Conservation (phyloP, 2,888 invertebrate species). For the Coelopa pilipes region DNA sequence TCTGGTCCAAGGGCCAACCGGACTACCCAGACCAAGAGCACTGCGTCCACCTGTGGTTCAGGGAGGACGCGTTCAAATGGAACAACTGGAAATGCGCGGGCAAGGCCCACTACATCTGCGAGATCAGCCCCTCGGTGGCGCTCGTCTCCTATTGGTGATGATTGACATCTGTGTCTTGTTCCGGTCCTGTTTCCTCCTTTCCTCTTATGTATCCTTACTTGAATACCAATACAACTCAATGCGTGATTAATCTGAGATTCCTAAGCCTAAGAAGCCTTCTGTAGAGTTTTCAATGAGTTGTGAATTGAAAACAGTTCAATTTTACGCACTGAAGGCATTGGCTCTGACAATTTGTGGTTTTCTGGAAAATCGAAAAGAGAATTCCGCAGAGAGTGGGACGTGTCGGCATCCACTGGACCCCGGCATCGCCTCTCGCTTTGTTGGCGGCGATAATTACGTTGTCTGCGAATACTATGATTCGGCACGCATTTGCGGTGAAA, state of each 20-base stretch:
- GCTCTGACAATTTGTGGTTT: not conserved
- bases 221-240: no score
- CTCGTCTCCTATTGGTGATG: not conserved
- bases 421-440: no score
- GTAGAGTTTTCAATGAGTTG: no score
- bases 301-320: no score
- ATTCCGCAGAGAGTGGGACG: no score
- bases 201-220: no score
- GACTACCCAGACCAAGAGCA: constrained; percentile 52
- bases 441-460: not conserved
- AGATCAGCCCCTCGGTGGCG: not conserved
- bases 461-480: not conserved
- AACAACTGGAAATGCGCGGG: constrained; percentile 50
- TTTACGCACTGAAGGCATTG: no score
- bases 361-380: not conserved
- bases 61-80: constrained; percentile 49
- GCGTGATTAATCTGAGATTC: not conserved
- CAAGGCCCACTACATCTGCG: constrained; percentile 20
- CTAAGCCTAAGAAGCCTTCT: not conserved
- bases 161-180: no score
- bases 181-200: no score
- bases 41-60: constrained; percentile 54
- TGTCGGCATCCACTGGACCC: no score
- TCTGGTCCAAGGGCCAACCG: constrained; percentile 53
- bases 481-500: not conserved